phyloP scores from a whole-genome alignment of 1,140 invertebrate genomes.

The Ruditapes philippinarum region DNA sequence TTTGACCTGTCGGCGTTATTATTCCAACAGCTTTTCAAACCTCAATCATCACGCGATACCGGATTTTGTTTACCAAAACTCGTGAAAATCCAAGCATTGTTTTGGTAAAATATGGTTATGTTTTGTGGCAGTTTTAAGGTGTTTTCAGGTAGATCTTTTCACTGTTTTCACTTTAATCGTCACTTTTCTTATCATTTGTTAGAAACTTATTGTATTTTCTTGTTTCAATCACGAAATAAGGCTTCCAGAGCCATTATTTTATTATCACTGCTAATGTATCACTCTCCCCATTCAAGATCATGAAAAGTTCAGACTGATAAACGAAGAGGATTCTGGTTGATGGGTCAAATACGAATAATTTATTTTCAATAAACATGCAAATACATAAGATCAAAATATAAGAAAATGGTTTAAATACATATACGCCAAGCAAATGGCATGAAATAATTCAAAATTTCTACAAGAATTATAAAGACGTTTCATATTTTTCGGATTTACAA shows the following conservation, averaged over 20 bases:
- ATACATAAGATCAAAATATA: too few species aligned
- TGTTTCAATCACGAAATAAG: conserved; percentile 57
- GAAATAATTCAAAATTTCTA: too few species aligned
- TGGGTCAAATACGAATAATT: background rate
- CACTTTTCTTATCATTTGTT: background rate
- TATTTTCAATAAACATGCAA: background rate
- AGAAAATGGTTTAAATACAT: too few species aligned
- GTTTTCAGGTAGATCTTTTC: background rate
- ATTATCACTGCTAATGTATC: conserved; percentile 38
- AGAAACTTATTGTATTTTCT: conserved; percentile 14
- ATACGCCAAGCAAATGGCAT: too few species aligned
- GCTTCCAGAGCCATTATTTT: conserved; percentile 62
- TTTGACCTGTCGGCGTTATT: conserved; percentile 28
- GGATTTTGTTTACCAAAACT: conserved; percentile 36
- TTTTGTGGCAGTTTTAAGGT: conserved; percentile 22
- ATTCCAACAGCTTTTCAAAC: conserved; percentile 13
- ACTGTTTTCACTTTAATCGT: background rate
- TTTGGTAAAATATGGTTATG: conserved; percentile 42
- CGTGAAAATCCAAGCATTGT: conserved; percentile 23
- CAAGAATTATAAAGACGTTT: background rate
- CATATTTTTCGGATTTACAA: background rate
- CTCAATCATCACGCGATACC: conserved; percentile 1
- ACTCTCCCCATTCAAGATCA: conserved; percentile 53
- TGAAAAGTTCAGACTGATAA: conserved; percentile 50
- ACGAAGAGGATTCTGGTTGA: conserved; percentile 1